Percentiles rank a stretch among this genome's conserved stretches.
Conservation (phyloP, 2,113 vertebrate genomes). For the Caretta caretta region DNA sequence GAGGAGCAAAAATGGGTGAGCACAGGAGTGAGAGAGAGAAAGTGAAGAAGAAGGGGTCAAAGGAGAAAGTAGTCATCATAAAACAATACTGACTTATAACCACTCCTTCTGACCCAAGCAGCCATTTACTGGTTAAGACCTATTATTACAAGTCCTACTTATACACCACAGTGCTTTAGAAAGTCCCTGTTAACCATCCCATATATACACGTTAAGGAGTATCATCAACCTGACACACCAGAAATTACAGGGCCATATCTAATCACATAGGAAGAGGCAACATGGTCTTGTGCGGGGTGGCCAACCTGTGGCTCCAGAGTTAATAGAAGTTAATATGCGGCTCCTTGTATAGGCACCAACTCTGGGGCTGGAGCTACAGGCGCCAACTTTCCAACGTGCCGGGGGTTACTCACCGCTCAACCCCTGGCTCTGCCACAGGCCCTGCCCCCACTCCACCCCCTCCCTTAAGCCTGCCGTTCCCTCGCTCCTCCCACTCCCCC, state of each 20-base stretch:
- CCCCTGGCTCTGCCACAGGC: too few relatives aligned
- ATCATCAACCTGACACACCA: not conserved
- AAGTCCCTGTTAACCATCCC: not conserved
- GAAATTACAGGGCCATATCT: fast-evolving
- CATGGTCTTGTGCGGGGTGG: not conserved
- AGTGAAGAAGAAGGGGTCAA: not conserved
- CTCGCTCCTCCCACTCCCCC: too few relatives aligned
- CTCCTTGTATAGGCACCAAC: too few relatives aligned
- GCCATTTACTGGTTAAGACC: not conserved
- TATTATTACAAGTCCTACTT: not conserved
- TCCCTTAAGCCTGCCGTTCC: too few relatives aligned
- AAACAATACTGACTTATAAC: not conserved
- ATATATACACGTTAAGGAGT: not conserved
- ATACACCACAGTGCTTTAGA: not conserved
- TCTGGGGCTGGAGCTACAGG: too few relatives aligned
- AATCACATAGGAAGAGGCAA: not conserved
- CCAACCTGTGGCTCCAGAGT: too few relatives aligned
- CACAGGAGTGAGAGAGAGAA: not conserved
- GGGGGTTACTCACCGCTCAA: too few relatives aligned
- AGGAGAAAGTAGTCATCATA: not conserved
- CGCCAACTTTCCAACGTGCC: too few relatives aligned
- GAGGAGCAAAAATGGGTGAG: not conserved
- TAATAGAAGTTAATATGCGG: too few relatives aligned
- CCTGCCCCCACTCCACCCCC: too few relatives aligned
- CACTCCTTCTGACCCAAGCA: not conserved